Conservation (phyloP, 37 sponge, comb jelly and placozoan genomes). For the Crambe crambe region DNA sequence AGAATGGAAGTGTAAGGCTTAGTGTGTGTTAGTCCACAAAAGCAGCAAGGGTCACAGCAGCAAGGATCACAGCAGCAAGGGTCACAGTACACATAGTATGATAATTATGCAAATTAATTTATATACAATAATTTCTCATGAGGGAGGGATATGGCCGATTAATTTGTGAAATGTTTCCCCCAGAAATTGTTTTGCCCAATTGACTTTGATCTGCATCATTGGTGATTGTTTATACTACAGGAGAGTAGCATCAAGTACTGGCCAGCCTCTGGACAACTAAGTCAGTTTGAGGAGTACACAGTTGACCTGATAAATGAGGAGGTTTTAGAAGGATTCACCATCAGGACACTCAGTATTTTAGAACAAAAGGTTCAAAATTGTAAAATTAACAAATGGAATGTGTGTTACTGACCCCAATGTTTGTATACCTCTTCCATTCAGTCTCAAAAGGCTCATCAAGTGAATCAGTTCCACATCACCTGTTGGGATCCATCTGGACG, state of each 20-base stretch:
- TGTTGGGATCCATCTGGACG: slow-evolving; percentile 68
- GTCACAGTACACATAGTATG: background rate
- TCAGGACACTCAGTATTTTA: slow-evolving; percentile 35
- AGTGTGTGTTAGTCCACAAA: too few relatives aligned
- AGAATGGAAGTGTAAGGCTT: slow-evolving; percentile 47
- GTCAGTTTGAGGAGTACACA: slow-evolving; percentile 28
- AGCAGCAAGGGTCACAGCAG: too few relatives aligned
- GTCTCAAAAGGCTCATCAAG: slow-evolving; percentile 41
- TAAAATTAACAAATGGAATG: too few relatives aligned
- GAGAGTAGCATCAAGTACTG: slow-evolving; percentile 66
- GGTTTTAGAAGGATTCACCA: slow-evolving; percentile 34
- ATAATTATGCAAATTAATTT: background rate
- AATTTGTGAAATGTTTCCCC: too few relatives aligned
- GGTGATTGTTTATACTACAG: background rate
- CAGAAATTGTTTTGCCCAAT: too few relatives aligned
- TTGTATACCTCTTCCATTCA: background rate
- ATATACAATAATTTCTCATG: background rate
- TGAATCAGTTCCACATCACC: slow-evolving; percentile 80
- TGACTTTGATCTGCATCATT: too few relatives aligned
- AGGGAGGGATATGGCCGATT: background rate
- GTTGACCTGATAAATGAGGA: slow-evolving; percentile 33
- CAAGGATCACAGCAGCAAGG: too few relatives aligned
- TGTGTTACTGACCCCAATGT: too few relatives aligned
- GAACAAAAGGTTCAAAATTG: slow-evolving; percentile 14
- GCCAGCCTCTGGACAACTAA: slow-evolving; percentile 41